These are phyloP conservation scores for Gorsachius goisagi DNA, from an alignment of 2,113 vertebrate genomes.

Conservation along the genomic window DNA sequence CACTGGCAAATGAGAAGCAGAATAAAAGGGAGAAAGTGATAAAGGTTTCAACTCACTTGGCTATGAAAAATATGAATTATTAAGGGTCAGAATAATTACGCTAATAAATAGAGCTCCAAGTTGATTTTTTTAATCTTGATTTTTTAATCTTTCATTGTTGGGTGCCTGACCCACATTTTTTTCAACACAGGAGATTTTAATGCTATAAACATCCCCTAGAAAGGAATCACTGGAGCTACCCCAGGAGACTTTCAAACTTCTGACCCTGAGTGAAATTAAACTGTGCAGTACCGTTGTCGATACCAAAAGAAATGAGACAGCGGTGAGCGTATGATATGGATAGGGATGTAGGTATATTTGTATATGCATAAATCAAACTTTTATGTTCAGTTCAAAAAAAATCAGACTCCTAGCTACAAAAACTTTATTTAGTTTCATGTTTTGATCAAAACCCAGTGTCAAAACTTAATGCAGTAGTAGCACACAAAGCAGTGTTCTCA, in stretches of 20 bases:
- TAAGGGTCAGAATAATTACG: not conserved
- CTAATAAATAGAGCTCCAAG: not conserved
- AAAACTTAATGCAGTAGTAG: not conserved
- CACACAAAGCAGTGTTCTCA: not conserved
- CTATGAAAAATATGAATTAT: not conserved
- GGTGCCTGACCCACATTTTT: not conserved
- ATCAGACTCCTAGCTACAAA: not conserved
- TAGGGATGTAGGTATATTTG: not conserved
- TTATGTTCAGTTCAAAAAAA: not conserved
- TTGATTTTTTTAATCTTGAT: not conserved
- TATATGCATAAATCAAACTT: not conserved
- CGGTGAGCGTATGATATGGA: not conserved
- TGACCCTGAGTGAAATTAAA: not conserved
- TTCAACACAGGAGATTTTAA: not conserved
- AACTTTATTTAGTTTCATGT: not conserved
- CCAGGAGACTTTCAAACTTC: not conserved
- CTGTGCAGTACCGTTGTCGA: accelerated
- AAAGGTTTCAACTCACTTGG: not conserved
- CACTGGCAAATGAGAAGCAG: not conserved
- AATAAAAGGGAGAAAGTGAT: not conserved
- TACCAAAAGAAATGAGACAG: not conserved
- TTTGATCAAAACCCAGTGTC: not conserved
- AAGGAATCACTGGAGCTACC: not conserved
- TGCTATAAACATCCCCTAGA: not conserved
- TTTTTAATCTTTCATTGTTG: not conserved